Evolutionary conservation across 1,140 invertebrate species (phyloP), one percentile per base, ranked within the genome.

Genomic region (Drosophila miranda): DNA sequence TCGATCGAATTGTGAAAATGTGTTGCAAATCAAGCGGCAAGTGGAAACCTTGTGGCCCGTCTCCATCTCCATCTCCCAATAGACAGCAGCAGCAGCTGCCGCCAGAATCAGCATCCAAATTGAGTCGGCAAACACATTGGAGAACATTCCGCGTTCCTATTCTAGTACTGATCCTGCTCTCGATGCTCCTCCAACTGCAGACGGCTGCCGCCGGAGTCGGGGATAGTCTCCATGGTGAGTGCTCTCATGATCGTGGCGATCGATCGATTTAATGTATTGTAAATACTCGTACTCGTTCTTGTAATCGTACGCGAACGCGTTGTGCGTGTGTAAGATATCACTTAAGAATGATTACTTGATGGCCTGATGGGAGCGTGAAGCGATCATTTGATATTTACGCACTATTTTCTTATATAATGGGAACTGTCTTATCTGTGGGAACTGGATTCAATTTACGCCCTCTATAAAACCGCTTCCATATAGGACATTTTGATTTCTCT

Each of bases 21-120:
- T 86, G 82, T 77, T 86, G 81, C 81, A 79, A 84, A 86, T 73
- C 81, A 43, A 77, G 70, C 54, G 69, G 76, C 63, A 68, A 71
- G 79, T 82, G 78, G 74, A 74, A 82, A 82, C 61, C 45, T 77
- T 77, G 50, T 76, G 70, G 62, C 50, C 62, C 71, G 54, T 74
- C 75, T 69, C 23, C 23, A 5, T 23, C 23, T 23, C 23, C 23
- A 5, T 26, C 23, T 26, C 59, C 78, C 59, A 72, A 48, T 80
- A 77, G 67, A 61, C 52, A 78, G 46, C 74, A 57, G 38, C 50
- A 52, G 19, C 68, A 51, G 6, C 49, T 50, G 34, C 55, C 23
- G n/a, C 26, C 55, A 51, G 63, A 72, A 69, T 49, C 70, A 38
- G 49, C 14, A 54, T 21, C 38, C 49, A 55, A 43, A 50, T 19